phyloP scores from a whole-genome alignment of 2,888 invertebrate species.

The Pachycephus smyrnensis region DNA sequence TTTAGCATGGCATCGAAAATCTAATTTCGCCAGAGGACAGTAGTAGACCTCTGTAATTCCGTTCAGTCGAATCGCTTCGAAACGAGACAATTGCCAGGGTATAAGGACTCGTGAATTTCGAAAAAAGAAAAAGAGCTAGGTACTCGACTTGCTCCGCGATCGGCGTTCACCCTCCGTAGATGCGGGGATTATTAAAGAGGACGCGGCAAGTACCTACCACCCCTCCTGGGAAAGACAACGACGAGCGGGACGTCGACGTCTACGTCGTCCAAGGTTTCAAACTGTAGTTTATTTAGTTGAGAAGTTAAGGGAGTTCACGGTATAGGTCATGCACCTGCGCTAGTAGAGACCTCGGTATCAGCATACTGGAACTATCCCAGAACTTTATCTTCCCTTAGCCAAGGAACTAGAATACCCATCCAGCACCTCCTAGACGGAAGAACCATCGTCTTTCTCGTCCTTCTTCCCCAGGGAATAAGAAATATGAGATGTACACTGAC shows the following conservation, averaged over 20 bases:
- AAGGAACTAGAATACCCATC: constrained; percentile 25
- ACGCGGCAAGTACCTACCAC: not conserved
- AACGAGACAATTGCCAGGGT: not conserved
- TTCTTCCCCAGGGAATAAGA: constrained; percentile 48
- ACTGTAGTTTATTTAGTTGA: constrained; percentile 54
- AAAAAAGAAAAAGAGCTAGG: not conserved
- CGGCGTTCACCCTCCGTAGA: not conserved
- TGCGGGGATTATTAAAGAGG: not conserved
- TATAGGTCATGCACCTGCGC: constrained; percentile 22
- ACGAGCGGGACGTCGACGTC: constrained; percentile 19
- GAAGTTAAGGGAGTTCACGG: constrained; percentile 41
- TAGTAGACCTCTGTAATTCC: not conserved
- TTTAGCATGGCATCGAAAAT: constrained; percentile 1
- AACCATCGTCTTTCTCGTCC: constrained; percentile 15
- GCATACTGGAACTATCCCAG: constrained; percentile 37
- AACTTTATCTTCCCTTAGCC: constrained; percentile 47
- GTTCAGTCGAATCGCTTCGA: not conserved
- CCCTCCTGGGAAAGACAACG: not conserved
- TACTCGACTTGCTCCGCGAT: not conserved
- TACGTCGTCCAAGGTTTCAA: constrained; percentile 42
- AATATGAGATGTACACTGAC: constrained; percentile 43
- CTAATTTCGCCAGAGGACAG: not conserved
- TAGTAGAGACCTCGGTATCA: constrained; percentile 39
- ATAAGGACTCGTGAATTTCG: not conserved
- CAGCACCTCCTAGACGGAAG: constrained; percentile 17